Evolutionary conservation across 2,888 invertebrate species (phyloP).

Genomic region (Drosophila merina): DNA sequence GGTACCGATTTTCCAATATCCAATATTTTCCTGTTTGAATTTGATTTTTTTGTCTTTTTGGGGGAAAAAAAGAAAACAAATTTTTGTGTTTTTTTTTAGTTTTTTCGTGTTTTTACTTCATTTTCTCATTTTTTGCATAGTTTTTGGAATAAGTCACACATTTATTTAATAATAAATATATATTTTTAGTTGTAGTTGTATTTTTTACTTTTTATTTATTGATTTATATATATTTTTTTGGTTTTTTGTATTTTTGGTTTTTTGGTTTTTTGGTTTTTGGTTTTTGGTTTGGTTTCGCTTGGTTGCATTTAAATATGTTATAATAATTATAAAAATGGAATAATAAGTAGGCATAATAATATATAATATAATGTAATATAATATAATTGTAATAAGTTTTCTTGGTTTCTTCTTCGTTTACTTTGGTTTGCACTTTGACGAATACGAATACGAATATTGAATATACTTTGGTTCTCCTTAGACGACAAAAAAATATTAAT

Average conservation of each 20-base stretch:
- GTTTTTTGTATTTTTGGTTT: constrained; percentile 32
- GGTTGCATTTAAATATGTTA: constrained; percentile 60
- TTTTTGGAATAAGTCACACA: constrained; percentile 75
- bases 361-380: constrained; percentile 73
- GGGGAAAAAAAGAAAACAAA: constrained; percentile 59
- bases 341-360: constrained; percentile 76
- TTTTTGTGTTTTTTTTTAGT: constrained; percentile 46
- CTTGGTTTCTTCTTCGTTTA: constrained; percentile 31
- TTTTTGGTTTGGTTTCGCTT: constrained; percentile 46
- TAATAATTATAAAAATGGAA: constrained; percentile 80
- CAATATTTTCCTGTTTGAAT: constrained; percentile 10
- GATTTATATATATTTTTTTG: constrained; percentile 49
- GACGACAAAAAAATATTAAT: constrained; percentile 63
- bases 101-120: constrained; percentile 22
- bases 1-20: constrained; percentile 8
- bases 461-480: constrained; percentile 58
- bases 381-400: constrained; percentile 63
- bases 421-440: constrained; percentile 63
- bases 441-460: constrained; percentile 70
- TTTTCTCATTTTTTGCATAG: constrained; percentile 50
- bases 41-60: constrained; percentile 10
- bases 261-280: too few species aligned
- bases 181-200: constrained; percentile 47
- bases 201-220: constrained; percentile 23
- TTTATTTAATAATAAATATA: constrained; percentile 67